Conservation (phyloP, 2,113 vertebrate species). For the Carassius gibelio region DNA sequence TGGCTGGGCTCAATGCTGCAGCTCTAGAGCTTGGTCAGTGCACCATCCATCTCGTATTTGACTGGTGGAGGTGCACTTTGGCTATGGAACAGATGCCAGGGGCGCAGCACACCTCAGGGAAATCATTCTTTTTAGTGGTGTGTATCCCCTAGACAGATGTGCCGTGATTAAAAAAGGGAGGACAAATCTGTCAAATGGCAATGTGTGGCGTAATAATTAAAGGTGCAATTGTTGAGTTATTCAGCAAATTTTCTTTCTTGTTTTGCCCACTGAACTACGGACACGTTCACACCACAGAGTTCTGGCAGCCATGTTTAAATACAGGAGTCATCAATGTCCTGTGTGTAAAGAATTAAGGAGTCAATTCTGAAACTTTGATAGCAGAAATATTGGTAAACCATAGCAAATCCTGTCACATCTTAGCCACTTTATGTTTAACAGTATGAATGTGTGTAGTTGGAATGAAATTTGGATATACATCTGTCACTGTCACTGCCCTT, state of each 20-base stretch:
- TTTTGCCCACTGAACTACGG: background rate
- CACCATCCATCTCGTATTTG: slow-evolving; percentile 48
- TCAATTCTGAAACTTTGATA: background rate
- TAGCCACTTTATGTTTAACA: no score
- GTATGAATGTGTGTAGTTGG: no score
- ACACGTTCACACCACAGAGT: background rate
- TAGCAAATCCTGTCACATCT: no score
- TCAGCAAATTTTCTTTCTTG: background rate
- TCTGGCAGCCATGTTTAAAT: background rate
- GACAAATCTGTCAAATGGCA: slow-evolving; percentile 68
- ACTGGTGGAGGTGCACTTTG: slow-evolving; percentile 52
- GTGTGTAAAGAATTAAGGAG: background rate
- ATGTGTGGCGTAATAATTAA: slow-evolving; percentile 70
- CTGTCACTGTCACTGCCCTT: no score
- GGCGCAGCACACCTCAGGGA: slow-evolving; percentile 66
- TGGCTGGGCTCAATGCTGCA: background rate
- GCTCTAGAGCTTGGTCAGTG: slow-evolving; percentile 11
- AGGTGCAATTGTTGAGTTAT: slow-evolving; percentile 63
- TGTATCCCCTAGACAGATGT: slow-evolving; percentile 72
- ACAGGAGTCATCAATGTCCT: background rate
- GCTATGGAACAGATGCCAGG: slow-evolving; percentile 66
- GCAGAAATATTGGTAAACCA: no score
- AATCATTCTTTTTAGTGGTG: slow-evolving; percentile 71
- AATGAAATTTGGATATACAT: no score
- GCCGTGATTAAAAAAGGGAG: slow-evolving; percentile 67